phyloP scores from a whole-genome alignment of 2,888 invertebrate species.

The Andrena praecox region DNA sequence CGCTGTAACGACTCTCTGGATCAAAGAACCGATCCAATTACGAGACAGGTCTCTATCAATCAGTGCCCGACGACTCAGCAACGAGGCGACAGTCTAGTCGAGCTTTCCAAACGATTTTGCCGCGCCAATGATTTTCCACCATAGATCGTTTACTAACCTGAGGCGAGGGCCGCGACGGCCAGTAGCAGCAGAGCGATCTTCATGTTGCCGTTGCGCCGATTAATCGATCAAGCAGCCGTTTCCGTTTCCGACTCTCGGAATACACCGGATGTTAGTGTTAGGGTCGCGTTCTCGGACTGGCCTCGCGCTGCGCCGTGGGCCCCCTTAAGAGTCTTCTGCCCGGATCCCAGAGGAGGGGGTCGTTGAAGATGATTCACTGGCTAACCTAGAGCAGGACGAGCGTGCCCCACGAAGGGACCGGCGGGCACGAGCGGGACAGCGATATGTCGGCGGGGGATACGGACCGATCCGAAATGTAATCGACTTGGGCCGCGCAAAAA shows the following conservation, averaged over 20 bases:
- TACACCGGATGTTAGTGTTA: conserved; percentile 83
- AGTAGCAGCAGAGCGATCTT: conserved; percentile 87
- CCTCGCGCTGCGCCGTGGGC: conserved; percentile 82
- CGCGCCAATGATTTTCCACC: not conserved
- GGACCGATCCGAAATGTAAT: conserved; percentile 66
- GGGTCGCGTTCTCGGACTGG: conserved; percentile 84
- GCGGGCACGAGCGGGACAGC: conserved; percentile 41
- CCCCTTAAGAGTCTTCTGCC: conserved; percentile 84
- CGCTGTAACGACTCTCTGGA: not conserved
- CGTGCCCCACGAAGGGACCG: conserved; percentile 57
- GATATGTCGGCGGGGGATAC: conserved; percentile 34
- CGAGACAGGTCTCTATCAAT: too few relatives aligned
- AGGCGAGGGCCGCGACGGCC: conserved; percentile 86
- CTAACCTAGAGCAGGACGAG: conserved; percentile 72
- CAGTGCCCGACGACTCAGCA: not conserved
- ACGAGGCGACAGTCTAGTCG: not conserved
- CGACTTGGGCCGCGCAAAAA: conserved; percentile 51
- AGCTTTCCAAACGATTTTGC: not conserved
- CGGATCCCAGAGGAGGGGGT: conserved; percentile 79
- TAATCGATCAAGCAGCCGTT: conserved; percentile 76
- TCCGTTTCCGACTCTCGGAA: conserved; percentile 81
- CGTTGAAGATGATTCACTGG: conserved; percentile 82
- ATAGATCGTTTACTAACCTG: conserved; percentile 85
- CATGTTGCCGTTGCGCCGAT: conserved; percentile 82
- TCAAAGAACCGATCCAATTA: not conserved